Percentiles rank a stretch among this genome's conserved stretches.
Evolutionary conservation across 2,113 vertebrate genomes (phyloP).

Genomic region (Microcebus jonahi): DNA sequence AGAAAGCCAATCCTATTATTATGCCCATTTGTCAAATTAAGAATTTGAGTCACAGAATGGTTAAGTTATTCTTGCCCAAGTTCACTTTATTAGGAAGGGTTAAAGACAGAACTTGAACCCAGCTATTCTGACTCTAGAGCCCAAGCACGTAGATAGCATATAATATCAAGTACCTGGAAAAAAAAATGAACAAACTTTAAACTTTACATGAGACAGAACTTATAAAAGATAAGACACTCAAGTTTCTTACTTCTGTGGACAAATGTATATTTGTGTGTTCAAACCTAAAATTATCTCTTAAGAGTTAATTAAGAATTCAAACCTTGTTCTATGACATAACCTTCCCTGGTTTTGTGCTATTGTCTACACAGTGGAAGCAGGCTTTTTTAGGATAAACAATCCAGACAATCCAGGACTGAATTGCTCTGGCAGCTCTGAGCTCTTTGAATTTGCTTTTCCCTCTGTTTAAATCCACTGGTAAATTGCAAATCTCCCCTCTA

Average conservation of each 20-base stretch:
- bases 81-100: neutral
- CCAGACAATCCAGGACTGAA: neutral
- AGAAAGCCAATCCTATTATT: neutral
- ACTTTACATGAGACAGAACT: neutral
- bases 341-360: neutral
- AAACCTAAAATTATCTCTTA: neutral
- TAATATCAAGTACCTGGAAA: neutral
- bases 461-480: neutral
- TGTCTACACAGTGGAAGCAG: neutral
- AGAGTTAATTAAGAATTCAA: neutral
- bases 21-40: neutral
- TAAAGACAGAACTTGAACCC: neutral
- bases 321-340: neutral
- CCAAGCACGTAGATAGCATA: rapidly evolving
- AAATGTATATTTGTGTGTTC: neutral
- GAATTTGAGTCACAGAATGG: neutral
- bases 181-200: neutral
- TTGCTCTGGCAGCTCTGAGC: neutral
- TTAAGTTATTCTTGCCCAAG: neutral
- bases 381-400: neutral
- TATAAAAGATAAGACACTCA: neutral
- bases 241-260: neutral
- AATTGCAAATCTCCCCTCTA: neutral
- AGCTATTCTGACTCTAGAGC: neutral
- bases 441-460: neutral